Evolutionary conservation across 2,888 invertebrate species (phyloP).

Genomic region (Unio delphinus): DNA sequence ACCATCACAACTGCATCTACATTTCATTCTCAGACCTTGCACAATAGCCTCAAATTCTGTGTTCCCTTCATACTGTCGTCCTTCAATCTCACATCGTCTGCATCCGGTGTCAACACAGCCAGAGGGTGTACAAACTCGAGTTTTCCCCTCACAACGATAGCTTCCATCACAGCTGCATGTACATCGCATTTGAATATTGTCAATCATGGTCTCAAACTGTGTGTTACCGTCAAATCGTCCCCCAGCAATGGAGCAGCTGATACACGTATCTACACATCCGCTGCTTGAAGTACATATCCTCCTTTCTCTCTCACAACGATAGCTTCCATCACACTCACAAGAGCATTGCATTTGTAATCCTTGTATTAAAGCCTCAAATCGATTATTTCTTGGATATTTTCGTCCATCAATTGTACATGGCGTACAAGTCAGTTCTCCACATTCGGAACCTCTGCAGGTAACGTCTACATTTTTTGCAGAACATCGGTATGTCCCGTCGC

Average conservation of each 20-base stretch:
- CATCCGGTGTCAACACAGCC: conserved; percentile 23
- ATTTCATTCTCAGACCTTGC: conserved; percentile 18
- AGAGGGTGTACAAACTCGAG: conserved; percentile 7
- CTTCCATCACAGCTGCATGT: conserved; percentile 34
- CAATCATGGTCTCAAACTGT: conserved; percentile 24
- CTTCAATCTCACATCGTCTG: conserved; percentile 40
- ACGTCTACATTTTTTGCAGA: not conserved
- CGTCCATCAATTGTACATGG: conserved; percentile 30
- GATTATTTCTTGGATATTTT: conserved; percentile 12
- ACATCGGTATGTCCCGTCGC: conserved; percentile 8
- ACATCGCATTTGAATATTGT: conserved; percentile 25
- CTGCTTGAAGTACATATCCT: conserved; percentile 26
- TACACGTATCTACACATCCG: conserved; percentile 30
- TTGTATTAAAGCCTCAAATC: conserved; percentile 15
- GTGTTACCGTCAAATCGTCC: conserved; percentile 23
- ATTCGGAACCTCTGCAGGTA: conserved; percentile 5
- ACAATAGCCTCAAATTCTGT: conserved; percentile 28
- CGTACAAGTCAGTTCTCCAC: conserved; percentile 19
- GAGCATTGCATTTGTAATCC: conserved; percentile 26
- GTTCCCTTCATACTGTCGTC: conserved; percentile 29
- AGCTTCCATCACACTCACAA: conserved; percentile 35
- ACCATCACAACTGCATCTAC: conserved; percentile 37
- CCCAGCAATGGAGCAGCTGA: conserved; percentile 28
- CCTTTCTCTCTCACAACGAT: conserved; percentile 14
- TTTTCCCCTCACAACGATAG: conserved; percentile 14